Percentiles rank a stretch among this genome's conserved stretches.
These are phyloP conservation scores for Pelmatolapia mariae DNA, from an alignment of 2,113 vertebrate species.

Conservation along the genomic window DNA sequence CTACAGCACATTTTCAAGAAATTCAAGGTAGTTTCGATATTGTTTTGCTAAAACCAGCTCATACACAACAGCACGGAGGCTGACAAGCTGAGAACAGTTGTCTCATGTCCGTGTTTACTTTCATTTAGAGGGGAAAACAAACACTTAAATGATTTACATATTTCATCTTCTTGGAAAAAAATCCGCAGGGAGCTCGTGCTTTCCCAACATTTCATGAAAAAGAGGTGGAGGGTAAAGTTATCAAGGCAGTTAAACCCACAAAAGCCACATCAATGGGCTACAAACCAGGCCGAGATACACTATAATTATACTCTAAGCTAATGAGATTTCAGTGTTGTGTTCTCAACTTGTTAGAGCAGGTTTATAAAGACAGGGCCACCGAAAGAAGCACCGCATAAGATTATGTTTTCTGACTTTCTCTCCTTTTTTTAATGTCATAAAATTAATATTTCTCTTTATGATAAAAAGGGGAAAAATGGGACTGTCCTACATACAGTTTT, in stretches of 20 bases:
- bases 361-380: not conserved
- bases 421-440: not conserved
- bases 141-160: not conserved
- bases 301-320: not conserved
- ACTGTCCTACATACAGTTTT: not conserved
- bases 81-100: not conserved
- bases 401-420: not conserved
- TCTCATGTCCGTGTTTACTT: not conserved
- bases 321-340: not conserved
- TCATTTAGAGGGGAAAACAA: not conserved
- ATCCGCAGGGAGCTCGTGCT: fast-evolving
- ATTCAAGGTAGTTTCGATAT: not conserved
- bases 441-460: not conserved
- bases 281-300: not conserved
- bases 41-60: not conserved
- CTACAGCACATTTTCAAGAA: not conserved
- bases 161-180: not conserved
- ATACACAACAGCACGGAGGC: not conserved
- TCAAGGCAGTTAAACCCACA: not conserved
- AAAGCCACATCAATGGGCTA: not conserved
- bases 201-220: not conserved
- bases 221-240: not conserved
- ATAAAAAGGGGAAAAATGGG: not conserved
- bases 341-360: not conserved
- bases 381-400: not conserved